Base-by-base conservation (phyloP, 2,888 invertebrate genomes). In the Trissolcus brochymenae region DNA sequence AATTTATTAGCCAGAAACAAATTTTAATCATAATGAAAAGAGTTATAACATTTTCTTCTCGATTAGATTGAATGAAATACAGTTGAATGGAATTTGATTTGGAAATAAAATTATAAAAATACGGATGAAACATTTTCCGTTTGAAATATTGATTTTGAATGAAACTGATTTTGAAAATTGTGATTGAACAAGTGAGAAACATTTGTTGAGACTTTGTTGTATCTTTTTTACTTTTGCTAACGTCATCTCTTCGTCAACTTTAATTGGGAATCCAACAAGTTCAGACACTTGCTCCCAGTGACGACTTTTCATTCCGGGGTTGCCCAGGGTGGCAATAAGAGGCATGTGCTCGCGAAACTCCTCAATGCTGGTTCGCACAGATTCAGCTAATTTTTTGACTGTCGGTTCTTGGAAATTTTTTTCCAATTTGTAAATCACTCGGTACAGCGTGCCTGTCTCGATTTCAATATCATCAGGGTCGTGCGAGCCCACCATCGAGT, bases 201-300 rank as follows among this genome's bases (percentile, higher is more conserved):
- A n/a, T 6, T 4, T 35, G 7, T 35, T 35, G 35, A 11, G 9
- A 35, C 35, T 46, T 46, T n/a, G n/a, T 46, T 46, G 6, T 14
- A 6, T 13, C 35, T 1, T 17, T 1, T 49, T 41, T 78, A 98
- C 94, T 89, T 96, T 96, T 64, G 93, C 94, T 40, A 98, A 90
- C 0, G 96, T 95, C 79, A 96, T 91, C 29, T 94, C 94, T 0
- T 94, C 93, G 73, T 97, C 95, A 0, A 97, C 94, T 76, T 94
- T 92, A 50, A 98, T 95, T 0, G 97, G 96, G 88, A 97, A 97
- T 0, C 98, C 98, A 81, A 98, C 95, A 76, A 98, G 95, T 85
- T 98, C 98, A 0, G 98, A 97, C 4, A 98, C 94, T 90, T 94
- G 94, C 85, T 97, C 96, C 98, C 98, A 98, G 88, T 98, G 98